Evolutionary conservation across 1,140 invertebrate species (phyloP).

Genomic region (Colletes latitarsis): DNA sequence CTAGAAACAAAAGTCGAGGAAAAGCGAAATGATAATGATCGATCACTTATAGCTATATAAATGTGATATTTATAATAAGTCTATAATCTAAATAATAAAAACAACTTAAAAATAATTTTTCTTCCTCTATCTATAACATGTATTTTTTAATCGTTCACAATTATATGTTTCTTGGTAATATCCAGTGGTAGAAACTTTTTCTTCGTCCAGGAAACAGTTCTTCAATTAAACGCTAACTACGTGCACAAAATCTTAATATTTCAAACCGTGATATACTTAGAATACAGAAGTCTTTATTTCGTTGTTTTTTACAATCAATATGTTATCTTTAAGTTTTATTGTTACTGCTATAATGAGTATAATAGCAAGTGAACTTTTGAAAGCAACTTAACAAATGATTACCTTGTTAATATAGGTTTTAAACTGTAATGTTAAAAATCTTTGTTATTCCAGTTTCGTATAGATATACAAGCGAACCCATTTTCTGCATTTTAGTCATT

Average conservation of each 20-base stretch:
- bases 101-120: background rate
- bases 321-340: no score
- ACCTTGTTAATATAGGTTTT: no score
- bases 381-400: background rate
- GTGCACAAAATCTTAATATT: background rate
- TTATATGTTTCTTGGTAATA: background rate
- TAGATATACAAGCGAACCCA: background rate
- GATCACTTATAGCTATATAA: background rate
- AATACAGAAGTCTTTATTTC: background rate
- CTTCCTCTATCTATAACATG: background rate
- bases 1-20: background rate
- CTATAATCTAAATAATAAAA: background rate
- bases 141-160: background rate
- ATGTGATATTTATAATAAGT: background rate
- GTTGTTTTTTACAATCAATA: background rate
- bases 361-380: background rate
- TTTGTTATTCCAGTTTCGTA: background rate
- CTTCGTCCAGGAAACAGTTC: background rate
- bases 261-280: background rate
- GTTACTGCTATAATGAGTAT: background rate
- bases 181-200: background rate
- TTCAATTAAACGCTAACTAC: no score
- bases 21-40: background rate
- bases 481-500: background rate
- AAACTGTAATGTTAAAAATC: no score